Evolutionary conservation across 2,797 vertebrate species (phyloP), one percentile per base, ranked within the genome.

Genomic region (Peromyscus melanophrys): DNA sequence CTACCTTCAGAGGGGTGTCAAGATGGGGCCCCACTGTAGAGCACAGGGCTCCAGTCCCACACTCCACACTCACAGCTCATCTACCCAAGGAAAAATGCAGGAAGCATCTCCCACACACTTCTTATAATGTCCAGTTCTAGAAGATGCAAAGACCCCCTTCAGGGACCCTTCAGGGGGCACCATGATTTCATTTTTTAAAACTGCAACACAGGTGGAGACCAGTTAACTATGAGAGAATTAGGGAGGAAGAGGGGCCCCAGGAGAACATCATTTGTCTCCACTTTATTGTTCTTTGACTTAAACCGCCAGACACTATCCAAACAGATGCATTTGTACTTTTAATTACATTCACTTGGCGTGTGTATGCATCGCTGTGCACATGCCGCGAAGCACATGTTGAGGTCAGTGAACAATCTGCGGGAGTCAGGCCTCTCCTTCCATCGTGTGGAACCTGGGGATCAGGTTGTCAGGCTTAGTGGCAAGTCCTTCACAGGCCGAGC

Each of bases 231-330:
- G 34, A 81, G 12, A 76, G 61, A 76, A 31, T 17, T 17, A 16
- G 69, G 29, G 6, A 65, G n/a, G 25, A 31, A n/a, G 57, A 65
- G 7, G 6, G 27, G 52, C 31, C 46, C 37, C 21, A 7, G 23
- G 27, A 1, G n/a, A 12, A 16, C 0, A 0, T 31, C 43, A n/a
- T 65, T 69, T 40, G 69, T 27, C 3, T 23, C 37, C 11, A 67
- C 27, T 73, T 83, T 65, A 25, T 49, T 63, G 94, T 82, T 43
- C 23, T 78, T 59, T 65, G 67, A 69, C 21, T 91, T 59, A 65
- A 95, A 86, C 49, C 21, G 40, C 43, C 16, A 86, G 55, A 55
- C n/a, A 77, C 52, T 46, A 67, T 25, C 8, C 7, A 90, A 95
- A 61, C 46, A 76, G 19, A 76, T 49, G 23, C 3, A 49, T n/a